Evolutionary conservation across 2,113 vertebrate species (phyloP), one percentile per base, ranked within the genome.

Genomic region (Leiothrix lutea): DNA sequence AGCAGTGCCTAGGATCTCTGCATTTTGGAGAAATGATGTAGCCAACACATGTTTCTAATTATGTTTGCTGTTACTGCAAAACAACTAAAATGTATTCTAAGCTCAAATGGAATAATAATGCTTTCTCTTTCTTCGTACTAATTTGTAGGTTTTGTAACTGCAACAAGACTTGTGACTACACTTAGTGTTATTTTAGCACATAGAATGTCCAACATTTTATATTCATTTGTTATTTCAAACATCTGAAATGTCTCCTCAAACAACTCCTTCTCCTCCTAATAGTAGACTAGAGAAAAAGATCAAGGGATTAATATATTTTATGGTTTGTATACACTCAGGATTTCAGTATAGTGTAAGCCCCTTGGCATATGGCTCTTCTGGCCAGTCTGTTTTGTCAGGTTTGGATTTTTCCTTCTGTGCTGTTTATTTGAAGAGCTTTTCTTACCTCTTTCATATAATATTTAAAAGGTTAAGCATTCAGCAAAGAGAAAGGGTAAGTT

Each of bases 21-120:
- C 35, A 80, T 87, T 96, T 86, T 70, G 62, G 47, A 60, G 91
- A 94, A 95, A 90, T 75, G 4, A 80, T 54, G 81, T 12, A 84
- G 45, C 48, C 84, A 90, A 91, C 84, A 97, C 6, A 6, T 97
- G 97, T 96, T 98, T 97, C 88, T 92, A 92, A 92, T 98, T 97
- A 95, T 74, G 50, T 72, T 93, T 50, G 88, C 33, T 70, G 77
- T 60, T 74, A 81, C 78, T 96, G 96, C 44, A 97, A 97, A 97
- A 95, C 83, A 95, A 92, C 77, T 93, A 64, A 95, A 65, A 78
- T 83, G 72, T 86, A 83, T 75, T 94, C 85, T 96, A 82, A 94
- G 86, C 54, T 54, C 3, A n/a, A 90, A 92, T 51, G 73, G 44
- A 96, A 94, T 80, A 96, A 78, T 12, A 65, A 58, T 3, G 5